Percentiles rank a stretch among this genome's conserved stretches.
phyloP scores from a whole-genome alignment of 2,113 vertebrate species.

The Sardina pilchardus region DNA sequence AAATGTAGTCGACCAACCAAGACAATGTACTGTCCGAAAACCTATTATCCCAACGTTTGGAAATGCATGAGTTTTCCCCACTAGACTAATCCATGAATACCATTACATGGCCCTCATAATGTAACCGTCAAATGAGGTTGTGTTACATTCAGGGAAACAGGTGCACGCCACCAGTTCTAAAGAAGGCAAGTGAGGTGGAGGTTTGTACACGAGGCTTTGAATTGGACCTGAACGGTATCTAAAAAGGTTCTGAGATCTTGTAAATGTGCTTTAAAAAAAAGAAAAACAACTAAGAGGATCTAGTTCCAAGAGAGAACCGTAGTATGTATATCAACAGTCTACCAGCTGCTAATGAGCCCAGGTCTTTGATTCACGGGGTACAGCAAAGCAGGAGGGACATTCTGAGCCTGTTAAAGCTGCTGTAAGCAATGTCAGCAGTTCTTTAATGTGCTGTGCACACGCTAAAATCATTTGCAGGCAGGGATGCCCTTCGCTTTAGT shows the following conservation, averaged over 20 bases:
- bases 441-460: neutral
- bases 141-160: conserved; percentile 4
- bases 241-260: neutral
- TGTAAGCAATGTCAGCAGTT: neutral
- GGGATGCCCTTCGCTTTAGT: neutral
- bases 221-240: neutral
- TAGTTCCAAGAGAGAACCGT: neutral
- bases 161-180: neutral
- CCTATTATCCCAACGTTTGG: conserved; percentile 21
- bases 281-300: neutral
- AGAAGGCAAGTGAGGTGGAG: conserved; percentile 4
- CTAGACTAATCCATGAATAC: neutral
- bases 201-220: neutral
- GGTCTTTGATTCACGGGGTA: neutral
- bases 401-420: neutral
- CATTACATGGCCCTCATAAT: neutral
- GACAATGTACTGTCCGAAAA: neutral
- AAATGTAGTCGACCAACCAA: neutral
- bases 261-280: neutral
- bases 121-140: neutral
- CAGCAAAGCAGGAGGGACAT: neutral
- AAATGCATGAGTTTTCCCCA: neutral
- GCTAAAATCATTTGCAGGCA: neutral
- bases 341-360: neutral
- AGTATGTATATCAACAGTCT: conserved; percentile 2